Percentiles rank a stretch among this genome's conserved stretches.
Evolutionary conservation across 2,797 vertebrate genomes (phyloP).

Genomic region (Pseudotriccus pelzelni): DNA sequence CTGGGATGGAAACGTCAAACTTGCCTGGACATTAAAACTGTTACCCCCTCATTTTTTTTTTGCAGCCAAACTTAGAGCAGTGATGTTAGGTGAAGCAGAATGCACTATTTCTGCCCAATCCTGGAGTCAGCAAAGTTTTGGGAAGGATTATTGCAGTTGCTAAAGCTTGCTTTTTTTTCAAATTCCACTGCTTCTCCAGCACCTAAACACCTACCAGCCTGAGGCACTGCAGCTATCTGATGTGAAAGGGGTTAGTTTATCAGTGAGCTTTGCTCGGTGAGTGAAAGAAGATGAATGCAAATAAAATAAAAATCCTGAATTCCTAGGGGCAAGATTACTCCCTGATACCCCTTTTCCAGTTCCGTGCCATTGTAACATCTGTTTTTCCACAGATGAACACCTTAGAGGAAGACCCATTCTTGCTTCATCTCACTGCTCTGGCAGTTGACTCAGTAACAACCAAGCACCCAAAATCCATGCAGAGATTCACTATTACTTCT

Average conservation of each 20-base stretch:
- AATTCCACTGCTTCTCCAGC: background rate
- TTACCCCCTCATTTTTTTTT: background rate
- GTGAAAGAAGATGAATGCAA: background rate
- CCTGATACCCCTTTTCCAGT: background rate
- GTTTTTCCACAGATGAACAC: background rate
- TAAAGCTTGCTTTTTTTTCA: background rate
- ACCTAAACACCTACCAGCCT: background rate
- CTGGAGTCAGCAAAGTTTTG: background rate
- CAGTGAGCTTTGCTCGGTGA: background rate
- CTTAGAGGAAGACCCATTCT: background rate
- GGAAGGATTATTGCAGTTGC: background rate
- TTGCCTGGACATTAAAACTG: background rate
- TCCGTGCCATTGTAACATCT: background rate
- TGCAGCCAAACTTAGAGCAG: background rate
- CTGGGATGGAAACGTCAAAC: background rate
- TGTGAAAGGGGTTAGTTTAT: background rate
- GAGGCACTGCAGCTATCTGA: background rate
- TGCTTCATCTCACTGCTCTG: background rate
- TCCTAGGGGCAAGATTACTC: background rate
- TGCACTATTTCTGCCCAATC: background rate
- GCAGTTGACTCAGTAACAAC: background rate
- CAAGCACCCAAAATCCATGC: background rate
- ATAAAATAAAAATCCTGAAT: background rate
- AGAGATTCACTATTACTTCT: background rate
- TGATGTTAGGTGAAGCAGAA: background rate